Percentiles rank a stretch among this genome's conserved stretches.
Evolutionary conservation across 1,140 invertebrate genomes (phyloP).

Genomic region (Nephila pilipes): DNA sequence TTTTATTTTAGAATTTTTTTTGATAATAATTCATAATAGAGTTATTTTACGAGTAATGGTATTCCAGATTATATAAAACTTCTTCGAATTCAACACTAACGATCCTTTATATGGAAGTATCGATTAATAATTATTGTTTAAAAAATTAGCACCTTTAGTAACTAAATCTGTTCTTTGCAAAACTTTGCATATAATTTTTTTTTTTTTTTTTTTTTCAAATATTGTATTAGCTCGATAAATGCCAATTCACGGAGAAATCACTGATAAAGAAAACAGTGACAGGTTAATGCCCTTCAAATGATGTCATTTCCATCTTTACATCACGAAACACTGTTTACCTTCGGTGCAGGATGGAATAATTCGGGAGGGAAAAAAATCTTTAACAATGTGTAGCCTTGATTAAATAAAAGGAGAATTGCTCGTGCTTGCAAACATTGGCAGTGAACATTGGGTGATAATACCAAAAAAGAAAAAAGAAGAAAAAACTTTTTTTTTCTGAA

Average conservation of each 20-base stretch:
- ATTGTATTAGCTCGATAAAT: background rate
- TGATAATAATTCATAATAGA: too few relatives aligned
- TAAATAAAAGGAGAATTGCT: background rate
- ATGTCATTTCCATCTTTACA: background rate
- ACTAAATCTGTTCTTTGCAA: too few relatives aligned
- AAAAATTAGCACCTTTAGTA: too few relatives aligned
- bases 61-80: too few relatives aligned
- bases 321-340: background rate
- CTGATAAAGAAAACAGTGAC: too few relatives aligned
- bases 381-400: background rate
- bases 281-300: conserved; percentile 4
- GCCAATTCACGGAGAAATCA: background rate
- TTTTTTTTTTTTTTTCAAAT: too few relatives aligned
- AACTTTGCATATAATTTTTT: too few relatives aligned
- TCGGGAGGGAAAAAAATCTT: background rate
- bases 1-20: too few relatives aligned
- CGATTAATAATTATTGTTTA: too few relatives aligned
- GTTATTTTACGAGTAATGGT: too few relatives aligned
- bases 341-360: background rate
- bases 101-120: too few relatives aligned
- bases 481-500: background rate
- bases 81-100: too few relatives aligned
- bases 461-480: background rate
- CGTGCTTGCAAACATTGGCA: background rate
- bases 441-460: background rate